These are phyloP conservation scores for Luperina nickerlii DNA, from an alignment of 2,888 invertebrate species.

Conservation along the genomic window DNA sequence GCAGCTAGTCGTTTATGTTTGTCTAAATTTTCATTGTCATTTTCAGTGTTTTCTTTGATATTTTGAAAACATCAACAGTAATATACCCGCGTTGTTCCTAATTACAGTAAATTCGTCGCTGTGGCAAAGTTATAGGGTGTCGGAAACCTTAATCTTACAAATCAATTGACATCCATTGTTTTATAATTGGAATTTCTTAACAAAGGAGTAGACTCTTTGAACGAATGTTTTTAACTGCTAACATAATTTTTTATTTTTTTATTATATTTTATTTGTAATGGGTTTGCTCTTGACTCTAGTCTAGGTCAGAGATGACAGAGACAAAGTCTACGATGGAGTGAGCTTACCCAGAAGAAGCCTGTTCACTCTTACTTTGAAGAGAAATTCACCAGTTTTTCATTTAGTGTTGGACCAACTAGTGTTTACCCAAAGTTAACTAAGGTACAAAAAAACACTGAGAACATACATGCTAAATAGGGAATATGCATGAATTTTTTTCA, in stretches of 20 bases:
- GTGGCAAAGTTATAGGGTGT: constrained; percentile 47
- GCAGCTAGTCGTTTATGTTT: background rate
- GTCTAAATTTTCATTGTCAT: background rate
- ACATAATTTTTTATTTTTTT: background rate
- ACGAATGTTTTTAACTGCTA: constrained; percentile 19
- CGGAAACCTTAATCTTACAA: constrained; percentile 55
- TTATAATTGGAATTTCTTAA: constrained; percentile 47
- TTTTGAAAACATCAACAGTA: background rate
- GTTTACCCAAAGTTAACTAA: background rate
- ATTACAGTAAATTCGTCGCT: background rate
- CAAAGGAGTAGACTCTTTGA: constrained; percentile 41
- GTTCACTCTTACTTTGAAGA: too few relatives aligned
- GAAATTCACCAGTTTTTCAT: too few relatives aligned
- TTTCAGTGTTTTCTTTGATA: background rate
- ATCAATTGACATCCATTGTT: constrained; percentile 50
- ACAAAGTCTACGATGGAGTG: too few relatives aligned
- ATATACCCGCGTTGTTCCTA: constrained; percentile 2
- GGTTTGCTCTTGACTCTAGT: too few relatives aligned
- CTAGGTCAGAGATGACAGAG: too few relatives aligned
- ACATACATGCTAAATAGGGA: background rate
- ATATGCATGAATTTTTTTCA: too few relatives aligned
- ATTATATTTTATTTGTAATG: too few relatives aligned
- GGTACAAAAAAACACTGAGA: background rate
- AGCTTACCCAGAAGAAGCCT: too few relatives aligned
- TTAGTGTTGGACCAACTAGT: background rate